Conservation (phyloP, 2,113 vertebrate species). For the Cervus canadensis region DNA sequence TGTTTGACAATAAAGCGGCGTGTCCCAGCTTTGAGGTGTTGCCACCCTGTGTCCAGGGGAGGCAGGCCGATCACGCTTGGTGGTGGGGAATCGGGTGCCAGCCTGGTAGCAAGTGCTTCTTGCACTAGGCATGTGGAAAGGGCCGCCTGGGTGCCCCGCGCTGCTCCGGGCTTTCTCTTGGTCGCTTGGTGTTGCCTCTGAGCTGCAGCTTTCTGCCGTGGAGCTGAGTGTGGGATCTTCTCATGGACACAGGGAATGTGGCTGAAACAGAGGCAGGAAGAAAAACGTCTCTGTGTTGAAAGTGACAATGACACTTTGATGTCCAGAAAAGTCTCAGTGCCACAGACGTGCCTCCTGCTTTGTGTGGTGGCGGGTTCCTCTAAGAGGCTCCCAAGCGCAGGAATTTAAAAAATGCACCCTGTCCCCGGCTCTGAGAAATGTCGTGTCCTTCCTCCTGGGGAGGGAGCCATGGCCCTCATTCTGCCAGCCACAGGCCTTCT, state of each 20-base stretch:
- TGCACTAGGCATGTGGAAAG: accelerated
- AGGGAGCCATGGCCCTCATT: no score
- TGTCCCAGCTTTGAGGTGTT: neutral
- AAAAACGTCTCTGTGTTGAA: neutral
- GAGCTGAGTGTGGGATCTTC: neutral
- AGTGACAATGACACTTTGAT: accelerated
- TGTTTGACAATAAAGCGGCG: no score
- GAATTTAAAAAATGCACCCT: neutral
- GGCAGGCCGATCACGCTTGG: neutral
- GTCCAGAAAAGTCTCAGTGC: no score
- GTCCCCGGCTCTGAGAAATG: neutral
- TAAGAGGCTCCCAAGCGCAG: neutral
- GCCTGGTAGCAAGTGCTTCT: neutral
- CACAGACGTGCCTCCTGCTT: accelerated
- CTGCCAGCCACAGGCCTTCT: neutral
- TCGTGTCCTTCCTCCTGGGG: accelerated
- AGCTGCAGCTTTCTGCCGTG: neutral
- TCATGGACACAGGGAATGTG: neutral
- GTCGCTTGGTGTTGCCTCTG: accelerated
- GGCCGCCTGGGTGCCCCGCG: accelerated
- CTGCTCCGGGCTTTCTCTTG: neutral
- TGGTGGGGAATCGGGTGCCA: neutral
- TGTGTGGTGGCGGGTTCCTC: neutral
- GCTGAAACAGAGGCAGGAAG: neutral
- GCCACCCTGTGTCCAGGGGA: neutral